A percentile compares a stretch with the other conserved stretches of the same genome.
Evolutionary conservation across 2,113 vertebrate species (phyloP).

Genomic region (Mirza zaza): DNA sequence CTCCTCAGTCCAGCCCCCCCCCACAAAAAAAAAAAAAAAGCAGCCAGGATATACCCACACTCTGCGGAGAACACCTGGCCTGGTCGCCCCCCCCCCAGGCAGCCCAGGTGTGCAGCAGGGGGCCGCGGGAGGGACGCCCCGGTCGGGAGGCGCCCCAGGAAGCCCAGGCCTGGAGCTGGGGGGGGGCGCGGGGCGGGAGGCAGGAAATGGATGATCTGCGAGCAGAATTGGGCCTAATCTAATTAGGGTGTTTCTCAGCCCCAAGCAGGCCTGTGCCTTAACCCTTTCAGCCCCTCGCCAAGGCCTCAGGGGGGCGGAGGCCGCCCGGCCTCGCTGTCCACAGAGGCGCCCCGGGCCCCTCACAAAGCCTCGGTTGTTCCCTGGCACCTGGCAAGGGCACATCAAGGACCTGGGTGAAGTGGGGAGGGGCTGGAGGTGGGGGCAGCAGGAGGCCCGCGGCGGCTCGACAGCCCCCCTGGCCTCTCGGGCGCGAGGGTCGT

Average conservation of each 20-base stretch:
- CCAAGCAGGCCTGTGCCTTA: slow-evolving; percentile 73
- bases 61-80: slow-evolving; percentile 67
- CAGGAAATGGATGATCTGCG: slow-evolving; percentile 80
- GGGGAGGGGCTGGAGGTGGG: not conserved
- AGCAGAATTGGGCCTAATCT: slow-evolving; percentile 83
- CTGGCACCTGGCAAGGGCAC: not conserved
- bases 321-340: not conserved
- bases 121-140: slow-evolving; percentile 20
- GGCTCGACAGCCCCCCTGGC: not conserved
- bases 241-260: slow-evolving; percentile 77
- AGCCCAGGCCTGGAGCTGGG: slow-evolving; percentile 54
- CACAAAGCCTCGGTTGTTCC: not conserved
- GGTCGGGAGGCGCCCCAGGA: slow-evolving; percentile 72
- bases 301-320: slow-evolving; percentile 54
- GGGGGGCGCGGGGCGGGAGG: slow-evolving; percentile 31
- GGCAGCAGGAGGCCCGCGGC: not conserved
- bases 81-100: not conserved
- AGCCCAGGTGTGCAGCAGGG: slow-evolving; percentile 67
- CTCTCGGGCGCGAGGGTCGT: not conserved
- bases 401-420: not conserved
- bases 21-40: not conserved
- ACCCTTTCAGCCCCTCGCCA: slow-evolving; percentile 63
- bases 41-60: not conserved
- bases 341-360: not conserved
- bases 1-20: not conserved